phyloP scores from a whole-genome alignment of 1,140 invertebrate species.

The Parasteatoda tepidariorum region DNA sequence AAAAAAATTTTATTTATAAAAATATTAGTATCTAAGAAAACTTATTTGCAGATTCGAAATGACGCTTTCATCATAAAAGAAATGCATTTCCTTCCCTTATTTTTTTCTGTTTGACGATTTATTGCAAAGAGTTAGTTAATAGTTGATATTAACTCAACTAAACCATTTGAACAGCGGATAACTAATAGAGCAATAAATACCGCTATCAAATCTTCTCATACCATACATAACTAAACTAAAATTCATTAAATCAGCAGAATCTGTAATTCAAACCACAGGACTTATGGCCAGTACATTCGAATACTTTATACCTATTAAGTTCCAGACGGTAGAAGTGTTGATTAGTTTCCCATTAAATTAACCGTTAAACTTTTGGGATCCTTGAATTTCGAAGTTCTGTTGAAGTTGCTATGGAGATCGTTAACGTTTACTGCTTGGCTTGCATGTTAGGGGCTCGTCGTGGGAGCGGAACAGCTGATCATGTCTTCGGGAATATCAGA shows the following conservation, averaged over 20 bases:
- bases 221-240: no score
- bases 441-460: background rate
- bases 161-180: no score
- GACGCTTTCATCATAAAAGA: no score
- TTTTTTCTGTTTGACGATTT: no score
- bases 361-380: background rate
- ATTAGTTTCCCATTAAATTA: slow-evolving; percentile 32
- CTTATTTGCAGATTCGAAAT: no score
- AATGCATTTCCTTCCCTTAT: no score
- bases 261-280: background rate
- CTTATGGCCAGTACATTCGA: background rate
- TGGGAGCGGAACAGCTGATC: slow-evolving; percentile 42
- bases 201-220: no score
- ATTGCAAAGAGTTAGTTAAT: no score
- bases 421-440: background rate
- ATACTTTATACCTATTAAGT: background rate
- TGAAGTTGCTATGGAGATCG: slow-evolving; percentile 32
- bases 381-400: background rate
- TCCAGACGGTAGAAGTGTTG: background rate
- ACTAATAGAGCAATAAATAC: no score
- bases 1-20: no score
- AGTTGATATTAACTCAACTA: no score
- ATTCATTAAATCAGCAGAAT: background rate
- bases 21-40: no score
- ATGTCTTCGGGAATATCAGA: slow-evolving; percentile 35